Conservation (phyloP, 2,888 invertebrate species). For the Eustalomyia histrio region DNA sequence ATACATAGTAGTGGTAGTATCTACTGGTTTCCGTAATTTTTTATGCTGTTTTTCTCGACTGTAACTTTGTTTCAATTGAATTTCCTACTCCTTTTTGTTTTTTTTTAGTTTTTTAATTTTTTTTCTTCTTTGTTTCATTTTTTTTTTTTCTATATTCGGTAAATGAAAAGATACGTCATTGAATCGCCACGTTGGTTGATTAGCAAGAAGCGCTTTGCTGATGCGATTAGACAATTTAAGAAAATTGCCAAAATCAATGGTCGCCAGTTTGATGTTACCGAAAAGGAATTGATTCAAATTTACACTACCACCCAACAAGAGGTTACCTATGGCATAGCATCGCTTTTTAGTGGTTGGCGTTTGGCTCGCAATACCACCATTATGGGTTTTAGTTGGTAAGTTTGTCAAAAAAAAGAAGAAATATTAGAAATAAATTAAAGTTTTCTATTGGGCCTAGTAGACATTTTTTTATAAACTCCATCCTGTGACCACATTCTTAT, state of each 20-base stretch:
- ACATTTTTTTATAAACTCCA: not conserved
- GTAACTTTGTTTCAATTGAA: conserved; percentile 65
- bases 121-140: conserved; percentile 29
- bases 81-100: conserved; percentile 48
- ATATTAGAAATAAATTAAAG: not conserved
- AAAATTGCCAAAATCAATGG: conserved; percentile 82
- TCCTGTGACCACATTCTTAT: too few relatives aligned
- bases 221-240: conserved; percentile 80
- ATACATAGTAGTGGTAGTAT: conserved; percentile 9
- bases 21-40: conserved; percentile 43
- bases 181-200: conserved; percentile 85
- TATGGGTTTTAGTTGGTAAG: conserved; percentile 82
- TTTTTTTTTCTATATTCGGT: conserved; percentile 36
- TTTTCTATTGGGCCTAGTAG: not conserved
- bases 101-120: conserved; percentile 42
- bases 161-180: conserved; percentile 81
- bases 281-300: conserved; percentile 79
- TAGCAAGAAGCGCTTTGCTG: conserved; percentile 80
- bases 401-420: conserved; percentile 20
- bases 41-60: conserved; percentile 42
- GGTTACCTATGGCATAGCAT: conserved; percentile 81
- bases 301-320: conserved; percentile 75
- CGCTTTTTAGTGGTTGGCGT: conserved; percentile 82
- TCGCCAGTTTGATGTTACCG: conserved; percentile 77
- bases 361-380: conserved; percentile 81